A percentile compares a stretch with the other conserved stretches of the same genome.
Conservation (phyloP, 2,113 vertebrate species). For the Cyprinus carpio region DNA sequence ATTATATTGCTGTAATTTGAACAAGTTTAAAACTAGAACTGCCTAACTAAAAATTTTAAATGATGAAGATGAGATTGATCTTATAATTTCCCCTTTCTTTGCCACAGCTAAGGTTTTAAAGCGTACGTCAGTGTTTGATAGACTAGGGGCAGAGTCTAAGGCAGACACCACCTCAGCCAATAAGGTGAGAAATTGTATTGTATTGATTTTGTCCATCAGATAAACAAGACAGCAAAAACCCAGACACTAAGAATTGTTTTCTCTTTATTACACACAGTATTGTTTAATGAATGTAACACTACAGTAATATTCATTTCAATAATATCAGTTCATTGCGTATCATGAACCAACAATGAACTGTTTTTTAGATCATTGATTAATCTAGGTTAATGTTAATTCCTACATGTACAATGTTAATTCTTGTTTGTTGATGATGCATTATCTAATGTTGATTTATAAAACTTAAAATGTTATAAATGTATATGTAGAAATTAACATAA, state of each 20-base stretch:
- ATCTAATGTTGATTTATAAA: too few relatives aligned
- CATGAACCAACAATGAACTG: background rate
- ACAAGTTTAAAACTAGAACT: background rate
- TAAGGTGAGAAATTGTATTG: conserved; percentile 75
- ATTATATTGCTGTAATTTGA: background rate
- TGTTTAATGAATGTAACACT: background rate
- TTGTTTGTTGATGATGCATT: too few relatives aligned
- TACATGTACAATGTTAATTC: too few relatives aligned
- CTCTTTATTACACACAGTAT: background rate
- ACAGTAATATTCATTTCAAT: background rate
- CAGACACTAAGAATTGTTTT: background rate
- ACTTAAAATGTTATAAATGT: too few relatives aligned
- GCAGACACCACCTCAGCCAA: conserved; percentile 71
- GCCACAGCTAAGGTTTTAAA: conserved; percentile 72
- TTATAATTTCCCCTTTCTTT: background rate
- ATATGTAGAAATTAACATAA: too few relatives aligned
- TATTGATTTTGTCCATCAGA: background rate
- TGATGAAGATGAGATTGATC: background rate
- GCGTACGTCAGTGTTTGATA: conserved; percentile 88
- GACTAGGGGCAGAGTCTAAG: conserved; percentile 87
- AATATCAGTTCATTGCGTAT: background rate
- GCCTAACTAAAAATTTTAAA: background rate
- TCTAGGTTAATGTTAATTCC: too few relatives aligned
- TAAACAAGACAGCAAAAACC: background rate
- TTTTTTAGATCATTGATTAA: background rate